These are phyloP conservation scores for Phaonia tiefii DNA, from an alignment of 2,888 invertebrate genomes.

Conservation along the genomic window DNA sequence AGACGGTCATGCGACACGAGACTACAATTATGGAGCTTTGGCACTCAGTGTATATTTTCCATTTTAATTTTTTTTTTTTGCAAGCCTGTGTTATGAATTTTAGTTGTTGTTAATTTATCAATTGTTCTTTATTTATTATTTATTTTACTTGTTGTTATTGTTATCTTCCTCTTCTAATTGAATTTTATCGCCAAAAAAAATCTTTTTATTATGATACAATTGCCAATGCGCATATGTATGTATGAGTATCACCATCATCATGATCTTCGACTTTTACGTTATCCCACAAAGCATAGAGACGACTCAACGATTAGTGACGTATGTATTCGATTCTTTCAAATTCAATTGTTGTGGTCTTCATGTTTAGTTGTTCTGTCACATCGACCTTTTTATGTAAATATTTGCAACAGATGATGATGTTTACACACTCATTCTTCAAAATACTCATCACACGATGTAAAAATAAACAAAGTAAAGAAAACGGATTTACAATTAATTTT, in stretches of 20 bases:
- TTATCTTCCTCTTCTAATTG: slow-evolving; percentile 52
- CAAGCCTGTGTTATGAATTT: background rate
- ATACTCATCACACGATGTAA: no score
- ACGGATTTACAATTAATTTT: no score
- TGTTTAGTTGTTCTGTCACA: slow-evolving; percentile 17
- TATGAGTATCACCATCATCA: slow-evolving; percentile 26
- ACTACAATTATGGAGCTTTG: no score
- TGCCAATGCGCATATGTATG: slow-evolving; percentile 56
- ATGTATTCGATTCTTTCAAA: slow-evolving; percentile 16
- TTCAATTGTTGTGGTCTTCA: slow-evolving; percentile 34
- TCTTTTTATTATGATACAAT: slow-evolving; percentile 42
- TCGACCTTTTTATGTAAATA: background rate
- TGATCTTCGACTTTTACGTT: background rate
- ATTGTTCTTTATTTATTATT: slow-evolving; percentile 46
- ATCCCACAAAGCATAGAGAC: slow-evolving; percentile 61
- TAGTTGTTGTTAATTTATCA: slow-evolving; percentile 13
- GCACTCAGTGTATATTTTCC: no score
- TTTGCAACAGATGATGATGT: slow-evolving; percentile 17
- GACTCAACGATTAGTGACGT: slow-evolving; percentile 60
- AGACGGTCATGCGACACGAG: no score
- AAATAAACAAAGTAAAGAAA: no score
- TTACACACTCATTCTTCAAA: background rate
- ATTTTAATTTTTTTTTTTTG: background rate
- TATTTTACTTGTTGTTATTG: slow-evolving; percentile 1
- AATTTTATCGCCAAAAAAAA: slow-evolving; percentile 61